phyloP scores from a whole-genome alignment of 2,113 vertebrate genomes.

The Butorides virescens region DNA sequence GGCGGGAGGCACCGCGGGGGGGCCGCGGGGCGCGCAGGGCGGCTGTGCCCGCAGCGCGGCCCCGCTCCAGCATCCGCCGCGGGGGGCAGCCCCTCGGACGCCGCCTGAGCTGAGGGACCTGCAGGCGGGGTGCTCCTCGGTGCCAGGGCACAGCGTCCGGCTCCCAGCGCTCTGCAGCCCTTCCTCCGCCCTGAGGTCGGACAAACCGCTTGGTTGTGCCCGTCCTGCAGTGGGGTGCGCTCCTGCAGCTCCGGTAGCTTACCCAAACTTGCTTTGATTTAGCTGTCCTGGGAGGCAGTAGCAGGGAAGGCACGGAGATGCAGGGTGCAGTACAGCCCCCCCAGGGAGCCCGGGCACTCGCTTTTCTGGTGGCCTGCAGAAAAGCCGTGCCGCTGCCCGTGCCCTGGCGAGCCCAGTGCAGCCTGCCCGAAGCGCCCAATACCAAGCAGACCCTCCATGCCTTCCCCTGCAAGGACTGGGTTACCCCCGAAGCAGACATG shows the following conservation, averaged over 20 bases:
- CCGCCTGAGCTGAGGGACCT: neutral
- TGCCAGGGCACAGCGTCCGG: neutral
- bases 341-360: neutral
- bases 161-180: neutral
- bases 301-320: neutral
- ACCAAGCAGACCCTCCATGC: neutral
- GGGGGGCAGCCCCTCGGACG: neutral
- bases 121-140: neutral
- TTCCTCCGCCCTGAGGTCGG: neutral
- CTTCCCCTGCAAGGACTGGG: neutral
- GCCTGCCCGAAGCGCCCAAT: accelerated
- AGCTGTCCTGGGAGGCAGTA: neutral
- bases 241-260: neutral
- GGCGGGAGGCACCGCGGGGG: neutral
- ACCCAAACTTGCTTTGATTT: neutral
- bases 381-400: neutral
- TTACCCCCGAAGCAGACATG: neutral
- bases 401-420: neutral
- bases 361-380: neutral
- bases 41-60: neutral
- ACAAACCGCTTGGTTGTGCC: accelerated
- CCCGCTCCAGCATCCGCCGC: neutral
- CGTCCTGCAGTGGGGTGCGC: accelerated
- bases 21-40: no score
- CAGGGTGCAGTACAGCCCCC: accelerated